Percentiles rank a stretch among this genome's conserved stretches.
Evolutionary conservation across 2,797 vertebrate genomes (phyloP).

Genomic region (Pseudopleuronectes americanus): DNA sequence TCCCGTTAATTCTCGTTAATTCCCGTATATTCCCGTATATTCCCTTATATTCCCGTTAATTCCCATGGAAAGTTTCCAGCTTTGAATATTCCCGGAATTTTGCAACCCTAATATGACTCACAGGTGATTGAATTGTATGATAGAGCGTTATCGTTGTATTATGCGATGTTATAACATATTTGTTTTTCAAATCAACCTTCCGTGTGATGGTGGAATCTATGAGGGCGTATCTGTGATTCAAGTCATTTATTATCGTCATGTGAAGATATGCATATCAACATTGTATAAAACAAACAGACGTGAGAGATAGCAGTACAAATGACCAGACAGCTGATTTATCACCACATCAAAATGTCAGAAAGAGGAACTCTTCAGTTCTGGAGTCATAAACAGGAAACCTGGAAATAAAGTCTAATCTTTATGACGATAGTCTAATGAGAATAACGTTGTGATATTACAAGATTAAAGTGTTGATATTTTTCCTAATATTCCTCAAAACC

Average conservation of each 20-base stretch:
- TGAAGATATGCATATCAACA: constrained; percentile 3
- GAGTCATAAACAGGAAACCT: constrained; percentile 4
- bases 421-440: no score
- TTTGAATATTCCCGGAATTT: no score
- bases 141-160: constrained; percentile 44
- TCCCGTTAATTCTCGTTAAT: no score
- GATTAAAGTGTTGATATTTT: no score
- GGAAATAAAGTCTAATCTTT: constrained; percentile 24
- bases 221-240: neutral
- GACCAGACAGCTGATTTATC: constrained; percentile 55
- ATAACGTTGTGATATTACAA: no score
- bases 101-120: no score
- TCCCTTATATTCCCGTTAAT: no score
- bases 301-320: constrained; percentile 26
- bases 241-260: neutral
- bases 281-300: constrained; percentile 20
- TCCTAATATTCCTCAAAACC: no score
- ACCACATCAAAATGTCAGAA: constrained; percentile 21
- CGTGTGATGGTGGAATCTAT: constrained; percentile 4
- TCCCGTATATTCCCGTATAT: no score
- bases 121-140: no score
- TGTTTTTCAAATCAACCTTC: constrained; percentile 12
- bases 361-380: constrained; percentile 18
- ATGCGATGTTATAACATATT: constrained; percentile 24
- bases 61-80: no score